Percentiles rank a stretch among this genome's conserved stretches.
phyloP scores from a whole-genome alignment of 64 coral and sea anemone species.

The Actinia tenebrosa region DNA sequence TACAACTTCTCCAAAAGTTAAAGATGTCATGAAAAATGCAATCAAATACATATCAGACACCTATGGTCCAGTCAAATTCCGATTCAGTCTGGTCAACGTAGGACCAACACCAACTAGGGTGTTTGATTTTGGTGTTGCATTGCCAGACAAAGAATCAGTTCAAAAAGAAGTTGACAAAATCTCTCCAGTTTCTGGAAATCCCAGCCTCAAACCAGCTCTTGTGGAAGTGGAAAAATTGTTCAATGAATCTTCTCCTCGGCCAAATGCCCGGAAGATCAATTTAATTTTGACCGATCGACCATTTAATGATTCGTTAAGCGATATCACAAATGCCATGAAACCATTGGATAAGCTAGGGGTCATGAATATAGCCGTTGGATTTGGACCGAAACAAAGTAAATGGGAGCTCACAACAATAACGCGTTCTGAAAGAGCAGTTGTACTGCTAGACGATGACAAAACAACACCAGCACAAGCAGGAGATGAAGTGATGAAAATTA shows the following conservation, averaged over 20 bases:
- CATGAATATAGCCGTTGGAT: conserved; percentile 18
- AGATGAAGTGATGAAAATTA: conserved; percentile 25
- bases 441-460: background rate
- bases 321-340: background rate
- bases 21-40: background rate
- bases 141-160: conserved; percentile 26
- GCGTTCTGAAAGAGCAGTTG: conserved; percentile 5
- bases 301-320: background rate
- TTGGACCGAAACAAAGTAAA: background rate
- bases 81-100: background rate
- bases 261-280: conserved; percentile 37
- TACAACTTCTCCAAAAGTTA: background rate
- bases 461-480: background rate
- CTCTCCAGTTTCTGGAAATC: background rate
- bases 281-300: conserved; percentile 30
- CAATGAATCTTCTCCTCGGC: conserved; percentile 1
- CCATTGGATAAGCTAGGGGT: conserved; percentile 20
- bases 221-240: conserved; percentile 10
- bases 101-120: background rate
- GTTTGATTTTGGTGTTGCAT: background rate
- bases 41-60: conserved; percentile 10
- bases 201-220: conserved; percentile 23
- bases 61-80: conserved; percentile 16
- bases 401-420: conserved; percentile 21
- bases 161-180: conserved; percentile 20